A percentile compares a stretch with the other conserved stretches of the same genome.
phyloP scores from a whole-genome alignment of 2,888 invertebrate species.

The Ischnura elegans region DNA sequence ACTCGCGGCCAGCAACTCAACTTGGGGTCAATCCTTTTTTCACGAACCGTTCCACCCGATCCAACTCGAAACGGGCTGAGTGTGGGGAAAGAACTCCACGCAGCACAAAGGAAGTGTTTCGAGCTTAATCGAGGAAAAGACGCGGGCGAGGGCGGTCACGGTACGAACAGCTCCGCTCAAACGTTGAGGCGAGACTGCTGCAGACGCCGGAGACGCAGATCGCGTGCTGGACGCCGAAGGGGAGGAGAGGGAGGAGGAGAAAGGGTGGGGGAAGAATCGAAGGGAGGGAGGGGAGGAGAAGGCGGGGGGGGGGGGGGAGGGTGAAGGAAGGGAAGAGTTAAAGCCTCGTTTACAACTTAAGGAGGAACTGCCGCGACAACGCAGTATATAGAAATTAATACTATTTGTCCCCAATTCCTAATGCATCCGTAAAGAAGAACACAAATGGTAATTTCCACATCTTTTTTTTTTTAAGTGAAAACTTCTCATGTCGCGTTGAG shows the following conservation, averaged over 20 bases:
- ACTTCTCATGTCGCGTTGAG: no score
- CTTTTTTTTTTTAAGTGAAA: no score
- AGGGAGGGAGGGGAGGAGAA: background rate
- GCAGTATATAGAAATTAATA: no score
- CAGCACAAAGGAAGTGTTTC: background rate
- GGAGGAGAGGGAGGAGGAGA: background rate
- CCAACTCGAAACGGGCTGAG: background rate
- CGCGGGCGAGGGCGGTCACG: background rate
- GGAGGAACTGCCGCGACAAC: no score
- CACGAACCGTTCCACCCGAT: background rate
- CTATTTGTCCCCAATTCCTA: no score
- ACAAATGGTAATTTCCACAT: no score
- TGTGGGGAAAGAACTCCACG: background rate
- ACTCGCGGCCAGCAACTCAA: background rate
- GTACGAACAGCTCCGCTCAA: background rate
- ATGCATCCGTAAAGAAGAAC: no score
- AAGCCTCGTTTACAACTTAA: no score
- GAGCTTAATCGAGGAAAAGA: background rate
- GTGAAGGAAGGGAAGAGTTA: background rate
- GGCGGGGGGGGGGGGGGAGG: background rate
- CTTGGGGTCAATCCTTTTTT: background rate
- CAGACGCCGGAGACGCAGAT: background rate
- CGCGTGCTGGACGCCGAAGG: background rate
- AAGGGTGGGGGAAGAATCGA: background rate
- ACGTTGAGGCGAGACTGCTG: background rate